Evolutionary conservation across 2,888 invertebrate genomes (phyloP).

Genomic region (Cactoblastis cactorum): DNA sequence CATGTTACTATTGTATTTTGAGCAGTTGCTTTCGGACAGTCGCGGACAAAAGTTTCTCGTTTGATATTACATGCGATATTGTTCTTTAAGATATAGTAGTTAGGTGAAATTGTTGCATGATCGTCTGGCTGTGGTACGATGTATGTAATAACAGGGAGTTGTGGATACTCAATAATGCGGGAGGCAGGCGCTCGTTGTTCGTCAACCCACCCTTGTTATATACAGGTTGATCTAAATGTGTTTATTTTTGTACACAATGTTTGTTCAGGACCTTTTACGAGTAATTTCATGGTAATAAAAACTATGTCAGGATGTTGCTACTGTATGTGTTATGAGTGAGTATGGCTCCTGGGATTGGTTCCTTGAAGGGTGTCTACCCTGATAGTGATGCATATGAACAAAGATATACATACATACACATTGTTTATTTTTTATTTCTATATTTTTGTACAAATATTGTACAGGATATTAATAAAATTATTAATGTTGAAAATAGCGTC

Average conservation of each 20-base stretch:
- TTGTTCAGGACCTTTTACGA: background rate
- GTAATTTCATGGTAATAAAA: background rate
- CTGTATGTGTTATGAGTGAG: too few species aligned
- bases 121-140: constrained; percentile 17
- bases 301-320: background rate
- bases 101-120: background rate
- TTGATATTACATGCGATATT: background rate
- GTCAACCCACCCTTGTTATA: constrained; percentile 34
- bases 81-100: background rate
- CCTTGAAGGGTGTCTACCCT: too few species aligned
- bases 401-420: too few species aligned
- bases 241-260: background rate
- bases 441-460: too few species aligned
- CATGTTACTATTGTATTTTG: constrained; percentile 45
- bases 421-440: too few species aligned
- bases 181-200: constrained; percentile 31
- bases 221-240: constrained; percentile 24
- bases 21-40: constrained; percentile 22
- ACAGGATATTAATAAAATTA: too few species aligned
- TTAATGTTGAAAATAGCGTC: too few species aligned
- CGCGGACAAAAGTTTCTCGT: constrained; percentile 1
- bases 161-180: constrained; percentile 30
- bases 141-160: constrained; percentile 31
- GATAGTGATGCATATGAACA: too few species aligned
- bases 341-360: too few species aligned